Base-by-base conservation (phyloP, 2,797 vertebrate species). In the Apogon talboti region DNA sequence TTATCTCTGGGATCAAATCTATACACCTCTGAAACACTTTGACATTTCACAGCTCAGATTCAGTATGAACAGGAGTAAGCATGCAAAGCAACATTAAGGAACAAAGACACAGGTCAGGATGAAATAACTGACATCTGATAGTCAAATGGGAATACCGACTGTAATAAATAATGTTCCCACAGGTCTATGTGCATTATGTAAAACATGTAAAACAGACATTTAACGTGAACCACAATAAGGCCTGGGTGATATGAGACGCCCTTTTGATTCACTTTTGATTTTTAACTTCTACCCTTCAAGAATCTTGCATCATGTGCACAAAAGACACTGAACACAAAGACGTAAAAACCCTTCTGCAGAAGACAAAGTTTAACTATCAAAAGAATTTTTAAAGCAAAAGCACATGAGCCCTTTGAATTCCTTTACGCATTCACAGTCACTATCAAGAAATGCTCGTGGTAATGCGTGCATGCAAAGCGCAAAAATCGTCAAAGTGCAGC, bases 81-180 rank as follows among this genome's bases (percentile, higher is more conserved):
- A 82, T 81, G 82, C 82, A 86, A 83, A 85, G 58, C 14, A 28
- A 65, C 59, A 67, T 35, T 28, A 66, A 63, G 79, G 63, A 40
- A 68, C 62, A 59, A 10, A 18, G n/a, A 49, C 13, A 40, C 37
- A 9, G 67, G 43, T 53, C 3, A 21, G 5, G 76, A 84, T 87
- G 76, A 71, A 74, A 69, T 76, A 88, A 88, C 85, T 73, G 82
- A 68, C 82, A 88, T 84, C 83, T 88, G 86, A 90, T 86, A 89
- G 65, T 74, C 78, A 91, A 84, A 90, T 74, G 43, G 40, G 42
- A 71, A 62, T 4, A 44, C 28, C 7, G 6, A 59, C 47, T 46
- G 16, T 56, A 70, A 30, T 41, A 50, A 66, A 63, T 62, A 52
- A 71, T 61, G 38, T 37, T 55, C 40, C 55, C 55, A 28, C 12